Base-by-base conservation (phyloP, 2,888 invertebrate genomes). In the Heterodera filipjevi region DNA sequence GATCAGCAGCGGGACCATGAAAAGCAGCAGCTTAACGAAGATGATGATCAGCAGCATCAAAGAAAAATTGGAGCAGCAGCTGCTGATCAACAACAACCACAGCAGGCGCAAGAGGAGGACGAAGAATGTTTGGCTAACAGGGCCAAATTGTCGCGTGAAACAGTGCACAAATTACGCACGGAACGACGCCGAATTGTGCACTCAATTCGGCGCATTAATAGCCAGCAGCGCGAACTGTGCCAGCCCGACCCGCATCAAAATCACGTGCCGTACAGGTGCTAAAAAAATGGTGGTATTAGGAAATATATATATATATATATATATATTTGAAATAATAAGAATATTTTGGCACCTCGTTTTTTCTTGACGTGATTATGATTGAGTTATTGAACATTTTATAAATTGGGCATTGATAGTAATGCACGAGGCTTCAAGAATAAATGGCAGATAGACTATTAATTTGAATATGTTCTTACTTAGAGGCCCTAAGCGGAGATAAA, bases 81-180 rank as follows among this genome's bases (percentile, higher is more conserved):
- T n/a, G 59, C n/a, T 27, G n/a, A 8, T n/a, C 27, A 59, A 2
- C 59, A 39, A 39, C 39, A 12, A 39, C 39, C 6, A 71, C 27
- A 27, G 71, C 49, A 68, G 44, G 44, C 5, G n/a, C 5, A 70
- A 27, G 49, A 10, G 59, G 75, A 64, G 16, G 46, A 64, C 30
- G 75, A 75, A 8, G 75, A 75, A n/a, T 75, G 75, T 64, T 30
- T 75, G 46, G 44, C 68, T 6, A 75, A 75, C 59, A 30, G 44
- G 30, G 66, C 33, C 27, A 75, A 75, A 30, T 10, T 75, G 22
- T 68, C 68, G 32, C 66, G 68, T 2, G 33, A 53, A 22, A 74
- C 64, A n/a, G 12, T 33, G 27, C 35, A 73, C 22, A 46, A 46
- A n/a, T n/a, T 73, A 33, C 64, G 35, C 22, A 27, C 64, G 10